Conservation (phyloP, 2,797 vertebrate species). For the Liasis olivaceus region DNA sequence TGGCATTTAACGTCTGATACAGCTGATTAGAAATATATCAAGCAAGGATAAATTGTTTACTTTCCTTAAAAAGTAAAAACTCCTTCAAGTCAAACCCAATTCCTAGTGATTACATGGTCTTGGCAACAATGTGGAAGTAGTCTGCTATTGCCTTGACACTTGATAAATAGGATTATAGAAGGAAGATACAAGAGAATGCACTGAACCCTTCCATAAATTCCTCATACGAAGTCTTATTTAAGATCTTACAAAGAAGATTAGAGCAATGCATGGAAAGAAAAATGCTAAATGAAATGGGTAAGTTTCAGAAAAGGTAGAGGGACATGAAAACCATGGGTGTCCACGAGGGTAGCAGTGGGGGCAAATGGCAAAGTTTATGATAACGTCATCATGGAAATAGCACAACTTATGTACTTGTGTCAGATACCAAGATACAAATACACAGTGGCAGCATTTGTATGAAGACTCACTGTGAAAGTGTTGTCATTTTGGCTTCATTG, state of each 20-base stretch:
- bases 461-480: neutral
- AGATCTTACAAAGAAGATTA: neutral
- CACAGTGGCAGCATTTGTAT: neutral
- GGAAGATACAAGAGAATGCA: neutral
- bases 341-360: neutral
- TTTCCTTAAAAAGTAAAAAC: too few relatives aligned
- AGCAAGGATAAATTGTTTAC: neutral
- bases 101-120: too few relatives aligned
- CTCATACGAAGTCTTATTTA: neutral
- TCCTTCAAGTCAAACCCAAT: too few relatives aligned
- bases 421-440: neutral
- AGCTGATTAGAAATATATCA: too few relatives aligned
- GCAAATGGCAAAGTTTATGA: neutral
- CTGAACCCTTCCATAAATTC: neutral
- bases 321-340: neutral
- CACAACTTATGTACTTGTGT: neutral
- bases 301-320: neutral
- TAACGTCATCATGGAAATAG: neutral
- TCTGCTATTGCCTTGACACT: neutral
- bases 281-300: neutral
- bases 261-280: neutral
- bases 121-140: too few relatives aligned
- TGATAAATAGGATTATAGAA: neutral
- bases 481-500: neutral
- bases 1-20: neutral